Conservation (phyloP, 2,113 vertebrate genomes). For the Phrynocephalus versicolor region DNA sequence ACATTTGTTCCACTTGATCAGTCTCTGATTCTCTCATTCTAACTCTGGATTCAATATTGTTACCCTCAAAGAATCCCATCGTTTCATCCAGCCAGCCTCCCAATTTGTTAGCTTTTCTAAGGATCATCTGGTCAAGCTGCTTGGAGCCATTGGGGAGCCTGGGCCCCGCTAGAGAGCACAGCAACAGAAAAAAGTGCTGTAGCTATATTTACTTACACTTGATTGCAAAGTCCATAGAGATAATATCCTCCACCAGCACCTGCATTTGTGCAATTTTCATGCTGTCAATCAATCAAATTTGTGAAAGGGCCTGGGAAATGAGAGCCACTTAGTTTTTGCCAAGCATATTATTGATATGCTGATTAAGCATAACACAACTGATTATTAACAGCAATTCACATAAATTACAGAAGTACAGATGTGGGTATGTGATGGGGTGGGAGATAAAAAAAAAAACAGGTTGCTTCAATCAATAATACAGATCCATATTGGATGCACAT, state of each 20-base stretch:
- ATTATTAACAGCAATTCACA: constrained; percentile 61
- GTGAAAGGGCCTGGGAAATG: constrained; percentile 54
- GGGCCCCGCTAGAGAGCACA: constrained; percentile 27
- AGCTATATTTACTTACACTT: constrained; percentile 49
- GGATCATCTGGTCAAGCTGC: constrained; percentile 54
- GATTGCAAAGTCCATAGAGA: constrained; percentile 61
- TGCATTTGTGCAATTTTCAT: constrained; percentile 64
- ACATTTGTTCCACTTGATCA: constrained; percentile 36
- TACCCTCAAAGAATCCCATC: constrained; percentile 56
- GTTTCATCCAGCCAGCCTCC: constrained; percentile 18
- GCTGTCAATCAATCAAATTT: constrained; percentile 58
- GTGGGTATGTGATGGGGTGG: constrained; percentile 54
- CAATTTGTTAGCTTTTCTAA: constrained; percentile 32
- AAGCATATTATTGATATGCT: constrained; percentile 63
- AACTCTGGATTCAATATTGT: constrained; percentile 44
- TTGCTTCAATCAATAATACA: constrained; percentile 54
- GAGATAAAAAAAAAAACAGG: constrained; percentile 33
- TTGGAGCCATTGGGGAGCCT: constrained; percentile 41
- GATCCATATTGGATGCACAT: constrained; percentile 51
- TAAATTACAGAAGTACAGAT: constrained; percentile 66
- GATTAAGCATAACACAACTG: constrained; percentile 66
- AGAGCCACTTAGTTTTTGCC: constrained; percentile 52
- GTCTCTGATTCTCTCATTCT: constrained; percentile 36
- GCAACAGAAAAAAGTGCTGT: constrained; percentile 48
- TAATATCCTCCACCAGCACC: constrained; percentile 56